Evolutionary conservation across 1,140 invertebrate genomes (phyloP), one percentile per base, ranked within the genome.

Genomic region (Pomacea maculata): DNA sequence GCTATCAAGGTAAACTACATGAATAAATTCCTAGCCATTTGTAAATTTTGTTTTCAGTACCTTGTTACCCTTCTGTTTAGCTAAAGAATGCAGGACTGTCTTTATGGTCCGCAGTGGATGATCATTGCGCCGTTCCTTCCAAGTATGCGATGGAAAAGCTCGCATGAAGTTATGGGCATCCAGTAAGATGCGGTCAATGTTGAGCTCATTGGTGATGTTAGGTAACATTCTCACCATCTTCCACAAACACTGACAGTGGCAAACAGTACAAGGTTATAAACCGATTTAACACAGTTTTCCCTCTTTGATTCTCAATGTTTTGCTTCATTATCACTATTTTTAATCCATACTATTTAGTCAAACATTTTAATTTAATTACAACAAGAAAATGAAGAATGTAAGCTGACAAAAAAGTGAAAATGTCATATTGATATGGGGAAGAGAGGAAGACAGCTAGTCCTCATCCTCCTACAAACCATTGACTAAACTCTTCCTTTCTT

Each of bases 101-200:
- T 98, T 98, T 34, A 98, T 94, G 63, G 97, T 98, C 85, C 97
- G 93, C 65, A 96, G 87, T 3, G 96, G 96, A 34, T 95, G 95
- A 88, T 97, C 96, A 67, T 93, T 94, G 4, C 93, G 91, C 80
- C 94, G 93, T 71, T 94, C 94, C 88, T 95, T 96, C 95, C 96
- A 96, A 89, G 94, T 95, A 29, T 92, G 92, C 78, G 94, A 94
- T 54, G 96, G 96, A 91, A 96, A 97, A 79, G 95, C 95, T 80
- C 93, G 94, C 61, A 98, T 94, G 90, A 98, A 98, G 64, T 95
- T 91, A 86, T 98, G 96, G 72, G 96, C 94, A 89, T 97, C 96
- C 52, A 95, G 93, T 25, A 98, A 90, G 83, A 98, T 94, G 9
- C 93, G 85, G 89, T 97, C 96, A 81, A 97, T 95, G 90, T 96